Conservation (phyloP, 2,797 vertebrate genomes). For the Gambusia yucatana region DNA sequence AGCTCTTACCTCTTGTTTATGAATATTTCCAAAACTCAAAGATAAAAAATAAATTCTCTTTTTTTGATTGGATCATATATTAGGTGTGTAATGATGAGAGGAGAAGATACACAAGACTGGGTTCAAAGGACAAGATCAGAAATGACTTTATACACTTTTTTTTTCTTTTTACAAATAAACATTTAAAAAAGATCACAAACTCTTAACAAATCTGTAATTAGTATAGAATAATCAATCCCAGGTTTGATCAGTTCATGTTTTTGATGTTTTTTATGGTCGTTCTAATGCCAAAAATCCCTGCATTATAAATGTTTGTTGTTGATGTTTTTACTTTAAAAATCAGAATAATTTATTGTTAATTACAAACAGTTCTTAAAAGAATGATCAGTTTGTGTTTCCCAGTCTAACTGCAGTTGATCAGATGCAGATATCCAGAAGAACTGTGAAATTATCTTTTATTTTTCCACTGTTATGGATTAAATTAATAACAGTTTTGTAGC, state of each 20-base stretch:
- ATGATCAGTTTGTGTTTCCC: background rate
- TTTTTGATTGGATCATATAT: no score
- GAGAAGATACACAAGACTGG: background rate
- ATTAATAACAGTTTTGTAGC: no score
- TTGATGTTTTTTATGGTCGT: background rate
- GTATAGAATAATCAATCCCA: background rate
- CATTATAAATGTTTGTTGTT: background rate
- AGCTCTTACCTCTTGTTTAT: background rate
- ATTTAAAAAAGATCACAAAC: background rate
- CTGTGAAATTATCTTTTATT: no score
- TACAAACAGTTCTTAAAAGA: background rate
- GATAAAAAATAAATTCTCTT: no score
- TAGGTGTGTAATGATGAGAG: no score
- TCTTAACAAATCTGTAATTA: background rate
- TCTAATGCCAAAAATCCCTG: no score
- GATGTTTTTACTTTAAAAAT: background rate
- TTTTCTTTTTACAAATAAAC: background rate
- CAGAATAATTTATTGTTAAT: background rate
- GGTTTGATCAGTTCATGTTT: background rate
- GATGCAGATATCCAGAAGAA: background rate
- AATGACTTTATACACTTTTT: no score
- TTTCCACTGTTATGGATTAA: no score
- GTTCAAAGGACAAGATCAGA: background rate
- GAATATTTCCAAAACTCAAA: background rate
- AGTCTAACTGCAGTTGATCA: background rate